Evolutionary conservation across 2,888 invertebrate species (phyloP).

Genomic region (Microchrysa polita): DNA sequence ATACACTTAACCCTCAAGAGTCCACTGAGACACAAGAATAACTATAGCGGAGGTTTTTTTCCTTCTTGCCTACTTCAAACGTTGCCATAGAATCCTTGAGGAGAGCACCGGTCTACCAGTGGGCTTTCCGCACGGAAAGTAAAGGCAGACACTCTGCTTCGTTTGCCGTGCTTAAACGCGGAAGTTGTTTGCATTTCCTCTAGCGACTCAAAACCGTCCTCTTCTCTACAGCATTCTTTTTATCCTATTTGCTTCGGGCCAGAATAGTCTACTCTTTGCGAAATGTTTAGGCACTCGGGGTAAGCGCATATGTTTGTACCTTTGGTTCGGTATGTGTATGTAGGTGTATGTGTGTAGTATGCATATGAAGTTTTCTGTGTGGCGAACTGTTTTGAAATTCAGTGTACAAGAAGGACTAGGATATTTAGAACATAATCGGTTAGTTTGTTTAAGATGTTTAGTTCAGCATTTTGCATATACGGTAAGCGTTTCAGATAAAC

Average conservation of each 20-base stretch:
- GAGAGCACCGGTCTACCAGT: not conserved
- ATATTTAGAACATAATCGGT: too few relatives aligned
- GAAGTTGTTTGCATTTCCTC: constrained; percentile 14
- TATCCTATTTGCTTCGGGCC: not conserved
- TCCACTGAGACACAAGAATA: constrained; percentile 8
- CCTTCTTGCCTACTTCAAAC: not conserved
- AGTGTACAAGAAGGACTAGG: too few relatives aligned
- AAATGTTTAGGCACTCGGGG: too few relatives aligned
- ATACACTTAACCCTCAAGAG: constrained; percentile 1
- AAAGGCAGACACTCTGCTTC: constrained; percentile 11
- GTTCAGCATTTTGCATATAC: too few relatives aligned
- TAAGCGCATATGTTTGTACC: too few relatives aligned
- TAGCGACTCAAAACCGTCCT: not conserved
- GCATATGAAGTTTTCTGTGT: too few relatives aligned
- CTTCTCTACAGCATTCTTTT: not conserved
- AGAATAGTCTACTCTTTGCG: too few relatives aligned
- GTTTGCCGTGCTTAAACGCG: constrained; percentile 23
- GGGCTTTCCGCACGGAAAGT: not conserved
- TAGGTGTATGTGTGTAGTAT: too few relatives aligned
- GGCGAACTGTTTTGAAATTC: too few relatives aligned
- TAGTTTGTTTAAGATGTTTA: too few relatives aligned
- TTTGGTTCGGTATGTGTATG: too few relatives aligned
- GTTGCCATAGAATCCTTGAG: not conserved
- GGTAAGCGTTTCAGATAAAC: too few relatives aligned
- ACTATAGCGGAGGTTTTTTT: not conserved